Percentiles rank a stretch among this genome's conserved stretches.
Evolutionary conservation across 2,888 invertebrate species (phyloP).

Genomic region (Hypena proboscidalis): DNA sequence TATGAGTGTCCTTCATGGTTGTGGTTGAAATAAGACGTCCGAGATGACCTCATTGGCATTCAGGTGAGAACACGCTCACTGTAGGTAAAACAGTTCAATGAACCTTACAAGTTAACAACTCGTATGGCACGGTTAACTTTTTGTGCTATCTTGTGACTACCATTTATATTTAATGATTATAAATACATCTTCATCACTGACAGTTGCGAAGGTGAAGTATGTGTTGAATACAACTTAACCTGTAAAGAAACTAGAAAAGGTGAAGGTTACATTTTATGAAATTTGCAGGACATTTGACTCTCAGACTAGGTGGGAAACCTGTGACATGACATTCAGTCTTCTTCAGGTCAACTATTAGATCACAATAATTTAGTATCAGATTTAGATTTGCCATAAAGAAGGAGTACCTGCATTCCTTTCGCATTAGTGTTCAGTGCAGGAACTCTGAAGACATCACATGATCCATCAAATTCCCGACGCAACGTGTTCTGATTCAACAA

Average conservation of each 20-base stretch:
- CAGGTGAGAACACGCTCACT: conserved; percentile 14
- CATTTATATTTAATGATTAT: neutral
- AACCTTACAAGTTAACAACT: conserved; percentile 16
- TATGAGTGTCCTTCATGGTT: conserved; percentile 7
- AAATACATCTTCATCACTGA: neutral
- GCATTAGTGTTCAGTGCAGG: conserved; percentile 9
- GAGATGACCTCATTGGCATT: conserved; percentile 23
- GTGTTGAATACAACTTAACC: too few species aligned
- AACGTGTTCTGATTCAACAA: conserved; percentile 27
- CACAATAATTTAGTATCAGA: too few species aligned
- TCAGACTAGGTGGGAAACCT: too few species aligned
- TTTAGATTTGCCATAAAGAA: neutral
- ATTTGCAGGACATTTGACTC: neutral
- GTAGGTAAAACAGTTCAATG: conserved; percentile 12
- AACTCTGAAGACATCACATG: conserved; percentile 11
- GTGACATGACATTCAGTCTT: too few species aligned
- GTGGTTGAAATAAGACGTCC: conserved; percentile 3
- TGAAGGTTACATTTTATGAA: neutral
- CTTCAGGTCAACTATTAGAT: too few species aligned
- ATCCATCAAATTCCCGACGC: conserved; percentile 22
- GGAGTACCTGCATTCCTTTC: conserved; percentile 5
- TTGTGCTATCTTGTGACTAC: neutral
- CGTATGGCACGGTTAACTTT: conserved; percentile 1
- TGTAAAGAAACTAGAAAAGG: too few species aligned
- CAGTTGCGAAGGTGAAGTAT: too few species aligned